Evolutionary conservation across 1,140 invertebrate genomes (phyloP).

Genomic region (Lepidostoma basale): DNA sequence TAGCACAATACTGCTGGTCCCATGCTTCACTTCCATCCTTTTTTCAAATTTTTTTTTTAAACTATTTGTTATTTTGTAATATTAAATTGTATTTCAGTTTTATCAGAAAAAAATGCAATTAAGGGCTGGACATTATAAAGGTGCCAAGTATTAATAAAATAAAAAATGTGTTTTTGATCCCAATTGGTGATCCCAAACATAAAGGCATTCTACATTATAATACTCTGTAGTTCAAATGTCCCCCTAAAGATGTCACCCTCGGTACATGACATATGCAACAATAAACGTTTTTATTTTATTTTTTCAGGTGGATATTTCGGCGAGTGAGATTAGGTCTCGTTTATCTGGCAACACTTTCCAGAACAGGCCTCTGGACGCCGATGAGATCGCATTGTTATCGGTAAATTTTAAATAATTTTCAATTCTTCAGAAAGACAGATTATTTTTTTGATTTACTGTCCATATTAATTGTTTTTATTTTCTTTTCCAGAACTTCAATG

Average conservation of each 20-base stretch:
- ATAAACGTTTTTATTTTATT: neutral
- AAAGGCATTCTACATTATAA: neutral
- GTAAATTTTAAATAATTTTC: neutral
- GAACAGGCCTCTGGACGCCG: neutral
- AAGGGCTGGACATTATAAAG: too few species aligned
- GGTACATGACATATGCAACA: neutral
- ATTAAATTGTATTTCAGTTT: too few species aligned
- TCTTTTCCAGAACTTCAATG: neutral
- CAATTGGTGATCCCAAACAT: neutral
- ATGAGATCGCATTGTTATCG: neutral
- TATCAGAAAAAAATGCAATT: too few species aligned
- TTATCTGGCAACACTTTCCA: slow-evolving; percentile 15
- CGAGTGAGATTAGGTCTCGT: slow-evolving; percentile 40
- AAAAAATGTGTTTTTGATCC: neutral
- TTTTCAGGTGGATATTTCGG: slow-evolving; percentile 41
- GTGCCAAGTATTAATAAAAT: neutral
- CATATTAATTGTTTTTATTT: too few species aligned
- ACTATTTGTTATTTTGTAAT: too few species aligned
- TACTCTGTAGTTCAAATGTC: neutral
- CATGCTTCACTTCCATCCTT: too few species aligned
- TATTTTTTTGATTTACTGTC: neutral
- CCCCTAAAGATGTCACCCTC: too few species aligned
- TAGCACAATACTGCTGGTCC: too few species aligned
- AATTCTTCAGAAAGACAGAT: neutral
- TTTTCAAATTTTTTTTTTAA: too few species aligned